These are phyloP conservation scores for Selenia dentaria DNA, from an alignment of 2,888 invertebrate genomes.

Conservation along the genomic window DNA sequence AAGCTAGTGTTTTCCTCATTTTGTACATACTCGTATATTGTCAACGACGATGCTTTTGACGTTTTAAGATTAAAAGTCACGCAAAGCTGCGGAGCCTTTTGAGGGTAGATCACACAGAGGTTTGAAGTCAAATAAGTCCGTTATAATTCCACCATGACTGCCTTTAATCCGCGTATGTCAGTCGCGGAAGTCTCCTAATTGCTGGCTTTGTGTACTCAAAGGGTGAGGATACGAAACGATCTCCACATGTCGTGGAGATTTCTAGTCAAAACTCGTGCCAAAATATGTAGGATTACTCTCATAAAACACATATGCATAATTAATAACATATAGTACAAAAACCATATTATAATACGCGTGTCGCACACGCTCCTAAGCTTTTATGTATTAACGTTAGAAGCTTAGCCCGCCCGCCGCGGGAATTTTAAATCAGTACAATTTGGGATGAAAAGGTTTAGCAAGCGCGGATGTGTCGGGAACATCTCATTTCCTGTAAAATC, in stretches of 20 bases:
- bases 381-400: slow-evolving; percentile 6
- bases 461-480: neutral
- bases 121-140: neutral
- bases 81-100: no score
- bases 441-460: slow-evolving; percentile 8
- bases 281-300: neutral
- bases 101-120: no score
- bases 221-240: no score
- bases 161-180: neutral
- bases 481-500: slow-evolving; percentile 14
- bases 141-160: slow-evolving; percentile 14
- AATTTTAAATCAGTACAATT: slow-evolving; percentile 15
- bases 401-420: slow-evolving; percentile 1
- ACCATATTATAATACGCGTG: no score
- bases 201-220: no score
- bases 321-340: no score
- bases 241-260: no score
- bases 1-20: no score
- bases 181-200: neutral
- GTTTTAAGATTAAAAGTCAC: no score
- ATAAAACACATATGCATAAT: neutral
- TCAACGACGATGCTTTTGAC: no score
- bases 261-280: no score
- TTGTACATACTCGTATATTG: no score
- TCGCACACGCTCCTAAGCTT: neutral